Percentiles rank a stretch among this genome's conserved stretches.
phyloP scores from a whole-genome alignment of 2,113 vertebrate genomes.

The Colaptes auratus region DNA sequence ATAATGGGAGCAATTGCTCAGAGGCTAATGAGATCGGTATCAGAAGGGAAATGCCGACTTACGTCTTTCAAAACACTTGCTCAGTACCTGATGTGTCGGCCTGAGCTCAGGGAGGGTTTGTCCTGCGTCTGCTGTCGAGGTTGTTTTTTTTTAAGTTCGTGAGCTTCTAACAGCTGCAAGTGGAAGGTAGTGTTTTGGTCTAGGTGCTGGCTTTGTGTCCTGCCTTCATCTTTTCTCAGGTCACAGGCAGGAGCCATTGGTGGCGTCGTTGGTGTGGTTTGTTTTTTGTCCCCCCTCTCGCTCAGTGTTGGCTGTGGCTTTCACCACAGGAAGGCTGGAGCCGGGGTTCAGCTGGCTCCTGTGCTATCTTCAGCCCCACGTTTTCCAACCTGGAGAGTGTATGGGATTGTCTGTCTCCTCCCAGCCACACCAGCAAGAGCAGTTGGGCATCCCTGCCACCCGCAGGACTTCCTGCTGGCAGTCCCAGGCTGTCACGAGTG shows the following conservation, averaged over 20 bases:
- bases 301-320: background rate
- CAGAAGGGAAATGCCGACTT: background rate
- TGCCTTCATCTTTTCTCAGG: background rate
- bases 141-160: background rate
- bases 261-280: background rate
- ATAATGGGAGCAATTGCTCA: background rate
- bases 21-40: background rate
- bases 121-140: background rate
- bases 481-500: background rate
- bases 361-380: fast-evolving
- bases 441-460: background rate
- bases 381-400: fast-evolving
- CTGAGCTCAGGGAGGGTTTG: background rate
- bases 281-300: fast-evolving
- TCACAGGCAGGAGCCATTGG: no score
- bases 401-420: fast-evolving
- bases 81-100: background rate
- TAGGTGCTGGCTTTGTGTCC: background rate
- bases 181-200: fast-evolving
- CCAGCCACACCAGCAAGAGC: background rate
- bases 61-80: background rate
- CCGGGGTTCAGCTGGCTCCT: background rate
- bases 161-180: background rate
- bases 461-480: background rate
- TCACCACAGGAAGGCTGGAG: background rate